These are phyloP conservation scores for Sebastes paucispinis DNA, from an alignment of 2,797 vertebrate species.

Conservation along the genomic window DNA sequence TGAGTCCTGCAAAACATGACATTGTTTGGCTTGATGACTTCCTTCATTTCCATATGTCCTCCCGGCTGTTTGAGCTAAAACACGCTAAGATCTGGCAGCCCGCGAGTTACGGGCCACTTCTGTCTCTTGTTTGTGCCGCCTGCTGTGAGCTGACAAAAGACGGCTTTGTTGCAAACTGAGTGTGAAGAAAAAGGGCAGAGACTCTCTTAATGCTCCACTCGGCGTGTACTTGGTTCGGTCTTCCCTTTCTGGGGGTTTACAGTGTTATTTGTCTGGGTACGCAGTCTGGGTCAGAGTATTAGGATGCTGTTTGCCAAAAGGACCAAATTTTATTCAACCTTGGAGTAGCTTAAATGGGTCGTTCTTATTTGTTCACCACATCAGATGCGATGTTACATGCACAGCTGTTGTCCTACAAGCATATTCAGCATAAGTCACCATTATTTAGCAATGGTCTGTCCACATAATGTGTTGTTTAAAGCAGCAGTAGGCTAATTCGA, in stretches of 20 bases:
- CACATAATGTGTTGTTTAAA: not conserved
- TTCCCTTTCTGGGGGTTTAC: not conserved
- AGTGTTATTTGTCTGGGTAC: not conserved
- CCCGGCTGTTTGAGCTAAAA: constrained; percentile 17
- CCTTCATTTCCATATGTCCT: constrained; percentile 52
- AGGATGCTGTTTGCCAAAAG: not conserved
- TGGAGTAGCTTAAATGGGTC: not conserved
- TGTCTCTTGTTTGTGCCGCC: constrained; percentile 46
- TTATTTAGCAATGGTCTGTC: not conserved
- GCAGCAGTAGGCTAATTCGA: not conserved
- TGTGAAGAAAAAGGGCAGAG: constrained; percentile 23
- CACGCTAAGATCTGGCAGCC: constrained; percentile 26
- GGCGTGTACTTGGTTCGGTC: constrained; percentile 12
- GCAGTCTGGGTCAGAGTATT: not conserved
- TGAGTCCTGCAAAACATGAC: constrained; percentile 27
- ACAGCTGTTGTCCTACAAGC: not conserved
- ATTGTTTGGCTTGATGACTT: constrained; percentile 24
- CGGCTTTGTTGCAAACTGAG: constrained; percentile 59
- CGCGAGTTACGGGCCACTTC: constrained; percentile 36
- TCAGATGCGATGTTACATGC: not conserved
- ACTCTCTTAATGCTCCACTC: constrained; percentile 30
- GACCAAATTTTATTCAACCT: not conserved
- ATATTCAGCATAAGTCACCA: not conserved
- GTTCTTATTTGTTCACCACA: not conserved
- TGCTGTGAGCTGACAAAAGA: constrained; percentile 66